Base-by-base conservation (phyloP, 2,113 vertebrate species). In the Amazona guildingii region DNA sequence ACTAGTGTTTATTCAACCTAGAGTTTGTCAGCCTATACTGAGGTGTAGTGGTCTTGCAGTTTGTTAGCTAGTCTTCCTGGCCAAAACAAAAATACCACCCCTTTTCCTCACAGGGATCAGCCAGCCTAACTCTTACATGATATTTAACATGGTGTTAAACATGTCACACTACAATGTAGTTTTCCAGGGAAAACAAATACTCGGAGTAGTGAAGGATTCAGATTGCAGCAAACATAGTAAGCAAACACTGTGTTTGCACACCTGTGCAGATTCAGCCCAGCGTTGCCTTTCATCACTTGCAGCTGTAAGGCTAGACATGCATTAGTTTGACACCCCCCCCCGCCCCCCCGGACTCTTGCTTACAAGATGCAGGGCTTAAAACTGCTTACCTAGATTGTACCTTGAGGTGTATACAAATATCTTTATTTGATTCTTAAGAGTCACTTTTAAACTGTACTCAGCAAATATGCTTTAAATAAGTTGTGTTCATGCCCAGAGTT, bases 211-310 rank as follows among this genome's bases (percentile, higher is more conserved):
- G 94, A 92, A 90, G 69, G 77, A 66, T 51, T 88, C 76, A 48
- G 94, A 96, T 83, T 94, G 73, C 86, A 93, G 88, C 94, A 92
- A 91, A 93, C 35, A 49, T 29, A 75, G 67, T 41, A 51, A 72
- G 90, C 62, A 83, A 91, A 90, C 62, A 39, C 0, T 20, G 31
- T 90, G 83, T 95, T 94, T 93, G 88, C 90, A 88, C 94, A 95
- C 88, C 88, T 91, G 94, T 35, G 68, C 86, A 66, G 76, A 64
- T 88, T 49, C 86, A 76, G 66, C 44, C 59, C 66, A 49, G 5
- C 11, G 0, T 3, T n/a, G 35, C 39, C 76, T 90, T 83, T 86
- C 75, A 88, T 43, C 90, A 52, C 46, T 25, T 28, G 61, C 83
- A 92, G 83, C 64, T 86, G 55, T 31, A 59, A 44, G 77, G 49